Conservation (phyloP, 2,113 vertebrate genomes). For the Lontra canadensis region DNA sequence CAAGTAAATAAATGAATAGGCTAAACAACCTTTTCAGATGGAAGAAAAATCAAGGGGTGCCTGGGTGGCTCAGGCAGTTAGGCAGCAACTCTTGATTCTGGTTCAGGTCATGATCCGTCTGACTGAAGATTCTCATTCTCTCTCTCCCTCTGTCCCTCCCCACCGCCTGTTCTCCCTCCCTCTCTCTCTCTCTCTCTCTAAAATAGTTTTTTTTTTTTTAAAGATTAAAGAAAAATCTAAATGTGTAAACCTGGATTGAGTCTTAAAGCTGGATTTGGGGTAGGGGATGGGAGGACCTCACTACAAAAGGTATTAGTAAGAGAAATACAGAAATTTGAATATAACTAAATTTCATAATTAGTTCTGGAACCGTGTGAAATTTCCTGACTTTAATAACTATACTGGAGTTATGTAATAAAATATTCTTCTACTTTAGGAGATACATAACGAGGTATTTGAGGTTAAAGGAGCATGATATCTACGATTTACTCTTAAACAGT, state of each 20-base stretch:
- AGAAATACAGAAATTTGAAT: neutral
- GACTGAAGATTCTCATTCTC: neutral
- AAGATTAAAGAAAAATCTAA: neutral
- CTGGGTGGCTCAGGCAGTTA: neutral
- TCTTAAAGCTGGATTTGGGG: neutral
- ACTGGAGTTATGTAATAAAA: neutral
- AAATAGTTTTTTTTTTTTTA: neutral
- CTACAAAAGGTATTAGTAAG: neutral
- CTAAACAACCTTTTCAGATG: neutral
- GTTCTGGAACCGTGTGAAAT: neutral
- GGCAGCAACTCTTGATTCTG: neutral
- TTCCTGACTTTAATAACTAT: conserved; percentile 17
- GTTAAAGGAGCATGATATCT: neutral
- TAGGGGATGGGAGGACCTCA: neutral
- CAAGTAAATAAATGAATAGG: neutral
- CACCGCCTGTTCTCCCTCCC: neutral
- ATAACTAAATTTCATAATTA: neutral
- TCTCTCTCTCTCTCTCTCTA: neutral
- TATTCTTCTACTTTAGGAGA: neutral
- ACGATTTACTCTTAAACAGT: neutral
- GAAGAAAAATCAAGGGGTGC: neutral
- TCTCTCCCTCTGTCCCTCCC: neutral
- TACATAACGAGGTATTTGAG: neutral
- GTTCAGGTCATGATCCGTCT: neutral
- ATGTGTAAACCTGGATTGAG: neutral